Evolutionary conservation across 2,888 invertebrate species (phyloP).

Genomic region (Drosophila percnosoma): DNA sequence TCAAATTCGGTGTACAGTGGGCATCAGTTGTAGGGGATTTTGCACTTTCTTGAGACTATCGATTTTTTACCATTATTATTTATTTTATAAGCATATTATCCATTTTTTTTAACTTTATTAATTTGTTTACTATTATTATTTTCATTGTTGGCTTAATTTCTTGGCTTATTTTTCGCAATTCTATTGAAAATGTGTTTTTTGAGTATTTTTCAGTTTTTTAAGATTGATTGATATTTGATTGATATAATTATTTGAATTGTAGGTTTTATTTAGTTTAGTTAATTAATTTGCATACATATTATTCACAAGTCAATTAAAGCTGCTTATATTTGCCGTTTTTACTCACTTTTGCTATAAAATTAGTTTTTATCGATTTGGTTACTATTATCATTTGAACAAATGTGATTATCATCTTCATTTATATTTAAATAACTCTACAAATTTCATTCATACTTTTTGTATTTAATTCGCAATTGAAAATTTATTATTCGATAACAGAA

Average conservation of each 20-base stretch:
- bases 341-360: no score
- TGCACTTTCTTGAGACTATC: background rate
- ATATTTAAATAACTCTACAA: background rate
- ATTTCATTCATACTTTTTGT: background rate
- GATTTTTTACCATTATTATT: background rate
- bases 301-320: no score
- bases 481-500: background rate
- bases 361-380: background rate
- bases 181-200: background rate
- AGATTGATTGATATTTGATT: background rate
- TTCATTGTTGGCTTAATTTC: background rate
- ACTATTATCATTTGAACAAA: background rate
- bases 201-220: background rate
- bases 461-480: background rate
- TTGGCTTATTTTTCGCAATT: background rate
- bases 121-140: background rate
- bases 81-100: background rate
- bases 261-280: background rate
- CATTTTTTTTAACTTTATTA: background rate
- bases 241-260: background rate
- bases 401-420: no score
- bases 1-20: constrained; percentile 54
- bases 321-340: background rate
- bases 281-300: no score
- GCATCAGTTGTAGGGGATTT: background rate